Percentiles rank a stretch among this genome's conserved stretches.
Conservation (phyloP, 2,797 vertebrate genomes). For the Aeoliscus strigatus region DNA sequence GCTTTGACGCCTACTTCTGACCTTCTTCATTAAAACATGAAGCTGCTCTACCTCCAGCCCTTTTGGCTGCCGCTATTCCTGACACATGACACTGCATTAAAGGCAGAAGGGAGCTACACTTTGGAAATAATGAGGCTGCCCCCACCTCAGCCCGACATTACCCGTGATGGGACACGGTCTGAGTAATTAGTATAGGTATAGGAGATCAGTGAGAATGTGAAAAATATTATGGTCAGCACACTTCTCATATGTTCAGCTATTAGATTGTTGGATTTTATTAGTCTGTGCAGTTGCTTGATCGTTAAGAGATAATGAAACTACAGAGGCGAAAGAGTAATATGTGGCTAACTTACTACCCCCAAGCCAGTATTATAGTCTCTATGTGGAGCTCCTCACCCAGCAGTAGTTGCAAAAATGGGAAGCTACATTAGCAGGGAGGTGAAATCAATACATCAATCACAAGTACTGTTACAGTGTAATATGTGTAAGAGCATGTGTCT, state of each 20-base stretch:
- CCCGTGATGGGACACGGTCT: conserved; percentile 32
- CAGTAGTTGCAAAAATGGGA: too few species aligned
- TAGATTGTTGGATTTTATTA: too few species aligned
- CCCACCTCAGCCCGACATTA: conserved; percentile 23
- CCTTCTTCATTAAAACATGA: conserved; percentile 74
- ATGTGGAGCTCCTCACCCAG: too few species aligned
- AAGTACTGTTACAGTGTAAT: too few species aligned
- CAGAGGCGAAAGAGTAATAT: too few species aligned
- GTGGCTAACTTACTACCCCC: too few species aligned
- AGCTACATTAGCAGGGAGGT: too few species aligned
- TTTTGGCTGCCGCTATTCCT: conserved; percentile 32
- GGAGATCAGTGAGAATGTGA: conserved; percentile 23
- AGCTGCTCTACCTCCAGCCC: conserved; percentile 49
- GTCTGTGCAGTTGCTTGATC: too few species aligned
- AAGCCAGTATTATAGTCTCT: too few species aligned
- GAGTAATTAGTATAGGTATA: conserved; percentile 41
- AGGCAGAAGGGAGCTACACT: conserved; percentile 41
- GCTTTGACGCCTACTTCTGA: conserved; percentile 58
- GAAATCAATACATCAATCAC: too few species aligned
- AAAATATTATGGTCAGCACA: conserved; percentile 12
- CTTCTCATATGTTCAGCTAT: conserved; percentile 2
- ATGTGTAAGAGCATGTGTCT: too few species aligned
- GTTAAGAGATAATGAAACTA: too few species aligned
- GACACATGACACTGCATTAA: conserved; percentile 52
- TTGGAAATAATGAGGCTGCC: conserved; percentile 59